Base-by-base conservation (phyloP, 2,888 invertebrate species). In the Clostera curtula region DNA sequence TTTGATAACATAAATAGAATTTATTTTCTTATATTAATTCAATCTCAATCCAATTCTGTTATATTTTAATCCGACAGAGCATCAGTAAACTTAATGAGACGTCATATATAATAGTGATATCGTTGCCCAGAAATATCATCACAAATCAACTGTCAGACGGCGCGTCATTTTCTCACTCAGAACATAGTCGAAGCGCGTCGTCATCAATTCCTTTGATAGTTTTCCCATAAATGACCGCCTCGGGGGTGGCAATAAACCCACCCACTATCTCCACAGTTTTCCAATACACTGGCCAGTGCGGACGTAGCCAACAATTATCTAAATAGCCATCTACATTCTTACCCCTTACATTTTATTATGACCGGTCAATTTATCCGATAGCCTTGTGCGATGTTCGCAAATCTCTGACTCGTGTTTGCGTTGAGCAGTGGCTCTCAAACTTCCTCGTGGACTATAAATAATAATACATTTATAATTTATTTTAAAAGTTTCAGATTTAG, bases 321-420 rank as follows among this genome's bases (percentile, higher is more conserved):
- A 84, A 85, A 85, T 85, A 77, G 84, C 82, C 73, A 85, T 85
- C 84, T 84, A 75, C 79, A 80, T 83, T 83, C 79, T 80, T 82
- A 82, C 83, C 83, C 77, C 79, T 83, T 84, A 77, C 79, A 68
- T 76, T 84, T 84, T 84, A 82, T 84, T 83, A 84, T 77, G 80
- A 76, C 80, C 80, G 83, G 82, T 77, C 85, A 82, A 83, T 84
- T 82, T 83, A 77, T 76, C 77, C 70, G 67, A 71, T 56, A 46
- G 56, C 39, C 40, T 36, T 17, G 34, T 67, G 53, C 48, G 49
- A 40, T 56, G 72, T 76, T 69, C 61, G 77, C 76, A 74, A 74
- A 75, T 77, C 75, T 79, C 70, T 63, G 52, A 52, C 49, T 62
- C 58, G 50, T 75, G 73, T 73, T 73, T 67, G 65, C 60, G n/a